These are phyloP conservation scores for Trichopoda pennipes DNA, from an alignment of 2,888 invertebrate species.

Conservation along the genomic window DNA sequence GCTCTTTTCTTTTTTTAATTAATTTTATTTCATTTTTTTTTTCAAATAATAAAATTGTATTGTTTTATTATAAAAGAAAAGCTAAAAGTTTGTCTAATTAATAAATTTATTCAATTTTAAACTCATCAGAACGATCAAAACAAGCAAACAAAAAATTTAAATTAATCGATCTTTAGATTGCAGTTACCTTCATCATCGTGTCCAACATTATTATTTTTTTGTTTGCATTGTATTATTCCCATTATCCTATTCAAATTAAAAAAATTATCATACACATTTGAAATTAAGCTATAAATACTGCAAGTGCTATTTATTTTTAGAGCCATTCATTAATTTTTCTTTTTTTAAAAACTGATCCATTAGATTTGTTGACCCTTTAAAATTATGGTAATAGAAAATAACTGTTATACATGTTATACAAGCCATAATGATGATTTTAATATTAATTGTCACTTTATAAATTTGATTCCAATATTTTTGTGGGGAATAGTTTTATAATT, in stretches of 20 bases:
- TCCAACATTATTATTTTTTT: conserved; percentile 7
- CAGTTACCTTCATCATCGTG: background rate
- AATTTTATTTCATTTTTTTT: background rate
- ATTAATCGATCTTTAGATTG: conserved; percentile 27
- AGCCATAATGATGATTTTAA: no score
- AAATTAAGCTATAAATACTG: conserved; percentile 45
- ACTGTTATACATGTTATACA: no score
- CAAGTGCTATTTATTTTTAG: conserved; percentile 26
- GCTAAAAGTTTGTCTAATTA: conserved; percentile 45
- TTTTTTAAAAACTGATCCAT: background rate
- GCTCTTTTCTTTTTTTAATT: background rate
- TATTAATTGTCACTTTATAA: no score
- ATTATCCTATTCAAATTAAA: background rate
- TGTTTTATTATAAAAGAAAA: conserved; percentile 13
- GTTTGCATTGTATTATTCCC: background rate
- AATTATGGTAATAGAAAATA: no score
- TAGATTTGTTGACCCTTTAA: no score
- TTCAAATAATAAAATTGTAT: conserved; percentile 25
- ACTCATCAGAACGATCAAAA: conserved; percentile 56
- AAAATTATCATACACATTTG: conserved; percentile 13
- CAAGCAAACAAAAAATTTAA: conserved; percentile 46
- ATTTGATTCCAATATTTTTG: no score
- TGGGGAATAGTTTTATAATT: no score
- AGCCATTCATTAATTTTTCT: conserved; percentile 2
- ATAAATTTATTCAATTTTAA: conserved; percentile 60